phyloP scores from a whole-genome alignment of 2,888 invertebrate species.

The Odontocolon sp. region DNA sequence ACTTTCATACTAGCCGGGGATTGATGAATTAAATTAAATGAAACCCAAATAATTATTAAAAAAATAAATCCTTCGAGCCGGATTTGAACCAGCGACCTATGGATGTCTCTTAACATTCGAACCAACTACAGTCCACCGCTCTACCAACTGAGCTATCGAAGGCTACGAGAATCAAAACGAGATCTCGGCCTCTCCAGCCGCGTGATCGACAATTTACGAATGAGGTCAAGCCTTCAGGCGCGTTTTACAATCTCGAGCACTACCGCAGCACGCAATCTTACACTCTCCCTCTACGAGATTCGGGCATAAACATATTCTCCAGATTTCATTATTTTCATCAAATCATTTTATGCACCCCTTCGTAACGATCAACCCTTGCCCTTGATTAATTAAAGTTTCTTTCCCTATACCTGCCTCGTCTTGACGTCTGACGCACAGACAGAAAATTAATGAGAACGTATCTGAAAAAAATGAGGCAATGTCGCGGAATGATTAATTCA shows the following conservation, averaged over 20 bases:
- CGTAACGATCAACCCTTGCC: not conserved
- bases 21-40: not conserved
- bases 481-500: not conserved
- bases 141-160: constrained; percentile 80
- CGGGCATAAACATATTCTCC: not conserved
- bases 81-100: constrained; percentile 80
- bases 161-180: constrained; percentile 36
- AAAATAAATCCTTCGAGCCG: constrained; percentile 69
- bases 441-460: not conserved
- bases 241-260: constrained; percentile 2
- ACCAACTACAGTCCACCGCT: constrained; percentile 79
- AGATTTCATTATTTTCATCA: not conserved
- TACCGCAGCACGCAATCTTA: constrained; percentile 1
- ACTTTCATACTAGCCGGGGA: not conserved
- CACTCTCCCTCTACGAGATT: not conserved
- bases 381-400: not conserved
- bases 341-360: not conserved
- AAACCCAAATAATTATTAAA: not conserved
- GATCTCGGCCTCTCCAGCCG: constrained; percentile 32
- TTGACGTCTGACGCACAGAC: not conserved
- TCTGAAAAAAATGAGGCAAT: not conserved
- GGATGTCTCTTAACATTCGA: constrained; percentile 64
- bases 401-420: not conserved
- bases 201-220: constrained; percentile 43
- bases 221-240: constrained; percentile 35